Base-by-base conservation (phyloP, 2,888 invertebrate species). In the Lithophane leautieri region DNA sequence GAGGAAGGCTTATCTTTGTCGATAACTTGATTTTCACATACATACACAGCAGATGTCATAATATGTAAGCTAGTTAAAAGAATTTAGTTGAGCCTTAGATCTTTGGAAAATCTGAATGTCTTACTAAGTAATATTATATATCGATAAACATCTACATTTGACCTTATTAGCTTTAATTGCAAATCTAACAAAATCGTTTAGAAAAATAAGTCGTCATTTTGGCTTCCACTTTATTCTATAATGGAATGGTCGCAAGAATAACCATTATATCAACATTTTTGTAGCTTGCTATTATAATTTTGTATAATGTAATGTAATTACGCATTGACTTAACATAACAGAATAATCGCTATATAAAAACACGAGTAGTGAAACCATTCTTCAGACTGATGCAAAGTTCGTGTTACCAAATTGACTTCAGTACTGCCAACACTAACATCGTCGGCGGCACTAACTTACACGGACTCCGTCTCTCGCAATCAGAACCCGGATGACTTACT, bases 131-230 rank as follows among this genome's bases (percentile, higher is more conserved):
- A 85, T 88, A 87, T 88, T 88, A 90, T 94, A 95, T 95, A 95
- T 94, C 94, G 94, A 95, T 95, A 95, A 94, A 95, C 94, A 92
- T 92, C 95, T 96, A 96, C 92, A 90, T 90, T 93, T 94, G 93
- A 95, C 91, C 91, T 93, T 93, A 94, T 91, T 89, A 91, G 88
- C 91, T 92, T 94, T 91, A 94, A 92, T 94, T 94, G 96, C 95
- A 94, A 94, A 94, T 95, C 93, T 96, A 96, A 96, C 95, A 96
- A 96, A 96, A 96, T 91, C 86, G 91, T 94, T 95, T 96, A 96
- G 95, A 96, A 96, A 96, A 96, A 96, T 96, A 96, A 96, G 94
- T 96, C 94, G 93, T 95, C 93, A 94, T 95, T 95, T 96, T 96
- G 96, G 96, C 96, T 94, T 96, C 94, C 93, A 94, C 94, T 93